Conservation (phyloP, 2,113 vertebrate species). For the Nothobranchius kuhntae region DNA sequence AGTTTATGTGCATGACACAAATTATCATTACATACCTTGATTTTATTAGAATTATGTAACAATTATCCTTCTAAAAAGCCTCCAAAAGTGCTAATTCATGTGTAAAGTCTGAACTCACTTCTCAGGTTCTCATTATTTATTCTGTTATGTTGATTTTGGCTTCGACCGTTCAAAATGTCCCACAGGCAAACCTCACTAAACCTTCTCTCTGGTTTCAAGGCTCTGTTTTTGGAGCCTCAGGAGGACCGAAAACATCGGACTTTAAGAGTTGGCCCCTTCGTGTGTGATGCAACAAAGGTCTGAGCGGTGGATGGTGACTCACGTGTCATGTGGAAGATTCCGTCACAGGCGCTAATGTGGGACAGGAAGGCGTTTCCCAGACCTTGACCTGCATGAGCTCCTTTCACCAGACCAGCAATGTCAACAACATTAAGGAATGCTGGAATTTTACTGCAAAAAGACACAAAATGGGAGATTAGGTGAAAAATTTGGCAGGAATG, state of each 20-base stretch:
- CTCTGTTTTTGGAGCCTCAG: background rate
- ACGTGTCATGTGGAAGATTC: constrained; percentile 96
- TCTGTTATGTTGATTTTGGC: no score
- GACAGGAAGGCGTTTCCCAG: constrained; percentile 97
- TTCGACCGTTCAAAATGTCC: background rate
- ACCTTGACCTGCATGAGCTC: constrained; percentile 92
- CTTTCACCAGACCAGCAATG: constrained; percentile 96
- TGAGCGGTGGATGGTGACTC: constrained; percentile 65
- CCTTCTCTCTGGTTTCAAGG: constrained; percentile 5
- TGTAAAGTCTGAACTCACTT: no score
- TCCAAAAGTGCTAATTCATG: no score
- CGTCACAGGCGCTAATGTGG: constrained; percentile 92
- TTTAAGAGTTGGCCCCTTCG: background rate
- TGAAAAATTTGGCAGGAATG: background rate
- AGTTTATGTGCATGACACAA: background rate
- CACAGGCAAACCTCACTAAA: constrained; percentile 11
- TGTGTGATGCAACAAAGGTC: background rate
- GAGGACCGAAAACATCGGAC: background rate
- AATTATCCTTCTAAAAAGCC: no score
- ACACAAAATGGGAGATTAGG: constrained; percentile 12
- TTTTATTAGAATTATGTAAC: no score
- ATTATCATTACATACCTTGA: no score
- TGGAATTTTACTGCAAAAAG: constrained; percentile 90
- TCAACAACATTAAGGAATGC: constrained; percentile 96
- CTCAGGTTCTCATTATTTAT: no score